Base-by-base conservation (phyloP, 2,113 vertebrate genomes). In the Cariama cristata region DNA sequence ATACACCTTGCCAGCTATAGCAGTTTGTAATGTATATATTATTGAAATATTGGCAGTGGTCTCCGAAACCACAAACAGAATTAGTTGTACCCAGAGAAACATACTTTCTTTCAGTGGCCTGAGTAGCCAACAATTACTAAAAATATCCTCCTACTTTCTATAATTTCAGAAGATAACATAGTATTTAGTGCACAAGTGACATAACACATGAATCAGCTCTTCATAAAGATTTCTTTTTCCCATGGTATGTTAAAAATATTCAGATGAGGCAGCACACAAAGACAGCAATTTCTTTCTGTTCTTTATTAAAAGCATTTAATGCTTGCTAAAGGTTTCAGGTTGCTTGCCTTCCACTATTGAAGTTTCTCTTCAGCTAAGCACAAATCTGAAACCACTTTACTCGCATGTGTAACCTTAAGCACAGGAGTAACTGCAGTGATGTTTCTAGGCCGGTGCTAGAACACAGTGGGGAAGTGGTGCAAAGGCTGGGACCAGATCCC, bases 1-100 rank as follows among this genome's bases (percentile, higher is more conserved):
- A 71, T 90, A 92, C 77, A 96, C 93, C 94, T 97, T 96, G 97
- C 97, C 97, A 98, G 96, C 94, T 97, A 91, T 97, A 95, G 96
- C 97, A 97, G 97, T 97, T 98, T 52, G 18, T 98, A 96, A 98
- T 92, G 67, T 95, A 87, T 88, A 20, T 77, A 50, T 95, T 93
- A 92, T 60, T 95, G 94, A 97, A 96, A 93, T 94, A 84, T 82
- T 97, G 77, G 84, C 89, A 74, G n/a, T 42, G 59, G 77, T 59
- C 33, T 97, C 79, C 83, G 56, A 93, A 98, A 86, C 97, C 87
- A 96, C 97, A 93, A 91, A 59, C 68, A 95, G 93, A 94, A 90
- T 97, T 80, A 90, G 79, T 82, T 94, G 89, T 97, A 97, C 95
- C 97, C 86, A 96, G 94, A 98, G 96, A 96, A 97, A 95, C 71